Evolutionary conservation across 1,140 invertebrate genomes (phyloP), one percentile per base, ranked within the genome.

Genomic region (Drosophila eugracilis): DNA sequence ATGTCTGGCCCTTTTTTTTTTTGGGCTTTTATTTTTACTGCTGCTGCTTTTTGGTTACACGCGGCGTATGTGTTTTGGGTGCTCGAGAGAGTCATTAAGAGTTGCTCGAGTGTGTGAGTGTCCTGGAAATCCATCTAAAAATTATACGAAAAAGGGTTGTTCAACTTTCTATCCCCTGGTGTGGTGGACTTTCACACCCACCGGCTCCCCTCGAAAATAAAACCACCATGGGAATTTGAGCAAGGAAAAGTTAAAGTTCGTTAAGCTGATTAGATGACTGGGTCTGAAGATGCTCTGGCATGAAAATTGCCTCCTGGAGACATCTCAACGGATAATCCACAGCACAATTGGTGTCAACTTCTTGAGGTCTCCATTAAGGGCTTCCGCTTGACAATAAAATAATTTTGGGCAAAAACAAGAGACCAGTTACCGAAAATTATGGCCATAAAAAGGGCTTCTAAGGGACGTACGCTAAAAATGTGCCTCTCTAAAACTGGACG

Each of bases 21-120:
- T 72, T 75, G 59, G 45, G 32, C 14, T 57, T 32, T 28, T 53
- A 63, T 69, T 78, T 78, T 12, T 48, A 37, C 30, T 45, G 45
- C 39, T 24, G 30, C 32, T 34, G 30, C 28, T 12, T 63, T 63
- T 42, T 26, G 54, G 60, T 57, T 45, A 37, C 60, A 63, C 49
- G 69, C 49, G 65, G 19, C 73, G 72, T 66, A 81, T 85, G 78
- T 81, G 77, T 71, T 75, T 59, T 66, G 52, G 74, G 63, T 66
- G 55, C 81, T 81, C 83, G 39, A 54, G 84, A 88, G 83, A 83
- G 75, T 76, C 83, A 88, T 88, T 88, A 88, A 78, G 76, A 71
- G 65, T 63, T 78, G 62, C 60, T 76, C 66, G 79, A 78, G 71
- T 75, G 66, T 57, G 70, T 75, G 36, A 60, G 62, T 60, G 63